Conservation (phyloP, 2,113 vertebrate genomes). For the Dipodomys spectabilis region DNA sequence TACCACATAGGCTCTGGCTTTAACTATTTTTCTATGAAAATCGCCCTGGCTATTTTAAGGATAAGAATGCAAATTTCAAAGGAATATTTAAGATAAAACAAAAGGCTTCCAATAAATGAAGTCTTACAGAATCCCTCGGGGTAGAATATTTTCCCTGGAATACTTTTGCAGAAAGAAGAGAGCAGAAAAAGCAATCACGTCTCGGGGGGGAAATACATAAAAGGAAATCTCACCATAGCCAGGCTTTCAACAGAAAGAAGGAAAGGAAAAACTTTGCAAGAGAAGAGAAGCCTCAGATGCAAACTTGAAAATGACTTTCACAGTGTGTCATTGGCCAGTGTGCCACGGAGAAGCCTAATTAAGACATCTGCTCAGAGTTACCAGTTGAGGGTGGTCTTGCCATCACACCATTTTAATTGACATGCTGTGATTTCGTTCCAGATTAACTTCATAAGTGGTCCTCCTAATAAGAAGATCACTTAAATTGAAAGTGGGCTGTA, state of each 20-base stretch:
- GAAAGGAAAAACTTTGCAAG: conserved; percentile 54
- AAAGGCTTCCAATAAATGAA: conserved; percentile 65
- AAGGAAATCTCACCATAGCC: neutral
- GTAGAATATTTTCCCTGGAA: conserved; percentile 22
- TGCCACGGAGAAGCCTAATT: conserved; percentile 72
- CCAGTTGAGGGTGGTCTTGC: conserved; percentile 66
- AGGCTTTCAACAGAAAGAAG: conserved; percentile 53
- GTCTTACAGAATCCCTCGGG: neutral
- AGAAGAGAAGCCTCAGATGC: conserved; percentile 15
- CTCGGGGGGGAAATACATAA: neutral
- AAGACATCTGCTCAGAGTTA: conserved; percentile 80
- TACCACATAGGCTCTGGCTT: neutral
- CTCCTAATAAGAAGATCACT: conserved; percentile 78
- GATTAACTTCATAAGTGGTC: conserved; percentile 81
- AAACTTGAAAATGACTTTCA: conserved; percentile 79
- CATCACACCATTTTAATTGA: conserved; percentile 79
- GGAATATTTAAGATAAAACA: conserved; percentile 59
- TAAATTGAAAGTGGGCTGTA: conserved; percentile 78
- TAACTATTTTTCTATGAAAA: conserved; percentile 24
- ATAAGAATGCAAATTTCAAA: conserved; percentile 52
- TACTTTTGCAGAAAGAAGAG: conserved; percentile 33
- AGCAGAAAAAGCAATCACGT: conserved; percentile 45
- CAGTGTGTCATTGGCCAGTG: conserved; percentile 39
- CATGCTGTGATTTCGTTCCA: conserved; percentile 79
- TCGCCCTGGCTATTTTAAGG: neutral